Base-by-base conservation (phyloP, 1,140 invertebrate species). In the Prorops nasuta region DNA sequence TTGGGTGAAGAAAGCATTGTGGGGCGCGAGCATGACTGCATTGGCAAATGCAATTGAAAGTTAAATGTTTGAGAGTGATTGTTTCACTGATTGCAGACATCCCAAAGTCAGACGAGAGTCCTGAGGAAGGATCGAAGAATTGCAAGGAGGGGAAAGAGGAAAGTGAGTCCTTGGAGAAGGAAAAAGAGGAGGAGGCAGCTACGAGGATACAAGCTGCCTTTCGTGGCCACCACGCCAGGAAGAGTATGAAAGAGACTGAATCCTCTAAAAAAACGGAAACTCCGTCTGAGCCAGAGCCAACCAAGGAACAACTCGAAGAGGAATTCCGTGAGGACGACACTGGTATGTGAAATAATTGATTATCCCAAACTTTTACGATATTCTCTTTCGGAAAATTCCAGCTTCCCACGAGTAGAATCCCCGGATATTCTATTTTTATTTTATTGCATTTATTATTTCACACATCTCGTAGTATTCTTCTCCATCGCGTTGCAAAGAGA, bases 241-340 rank as follows among this genome's bases (percentile, higher is more conserved):
- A 84, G 67, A 79, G 79, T 56, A 75, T 80, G 62, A 74, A 76
- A 75, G 76, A 81, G 54, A 67, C 65, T 48, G 68, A 72, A 68
- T 70, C 67, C 54, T 61, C 58, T 42, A 74, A 66, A 45, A 55
- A 64, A 63, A 73, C 70, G 56, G 69, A 54, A 49, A 61, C 54
- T 45, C 56, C 66, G 45, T 69, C 73, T 45, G 77, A 81, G 44
- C 67, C 67, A 20, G 84, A 86, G 67, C 84, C 84, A 19, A 85
- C 83, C 47, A 83, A 82, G 70, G 86, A 86, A 58, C 81, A 90
- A 67, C 78, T 90, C 46, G 83, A 88, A 64, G 82, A 85, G 40
- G 88, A 90, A 72, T 90, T 90, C 71, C 77, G 83, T 52, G 78
- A 84, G 48, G 87, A 89, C 72, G 88, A 90, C 77, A 83, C 85